Base-by-base conservation (phyloP, 2,797 vertebrate genomes). In the Enteromius anoplus region DNA sequence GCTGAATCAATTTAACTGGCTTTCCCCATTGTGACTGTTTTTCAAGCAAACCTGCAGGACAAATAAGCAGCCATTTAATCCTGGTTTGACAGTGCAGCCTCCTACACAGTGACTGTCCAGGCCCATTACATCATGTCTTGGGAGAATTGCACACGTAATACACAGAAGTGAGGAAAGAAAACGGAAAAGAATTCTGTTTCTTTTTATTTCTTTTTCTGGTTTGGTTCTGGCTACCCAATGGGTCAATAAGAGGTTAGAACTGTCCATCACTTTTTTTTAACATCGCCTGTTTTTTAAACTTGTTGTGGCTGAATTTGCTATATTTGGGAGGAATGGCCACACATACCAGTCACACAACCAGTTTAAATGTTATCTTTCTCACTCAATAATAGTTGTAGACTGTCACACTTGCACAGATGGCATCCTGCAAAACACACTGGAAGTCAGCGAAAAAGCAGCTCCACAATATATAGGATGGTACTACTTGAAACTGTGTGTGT, bases 91-190 rank as follows among this genome's bases (percentile, higher is more conserved):
- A 75, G 49, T 45, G 42, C 26, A 40, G 68, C 80, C 80, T 85
- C 66, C 81, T 60, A 85, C 82, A 80, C 69, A 73, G 62, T 70
- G 62, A 40, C 79, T 75, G 45, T 77, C 51, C 62, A 83, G 82
- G 40, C 55, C 69, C 76, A 83, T 85, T 79, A 83, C 45, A 71
- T 83, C 76, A 79, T 79, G 51, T 84, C 55, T 77, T 51, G 40
- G 29, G 69, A 64, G 49, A 78, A 65, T n/a, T 68, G 68, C 32
- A 23, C 58, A 79, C 32, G 81, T 71, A 69, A 81, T 81, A 64
- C 37, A 81, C 19, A 81, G 68, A 73, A 77, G 53, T 80, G 77
- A 73, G 71, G 58, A 55, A 80, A 40, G 40, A 78, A 80, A 84
- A 73, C 5, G 3, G 26, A 19, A 66, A 58, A 58, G 0, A 55